These are phyloP conservation scores for Ptychobarbus kaznakovi DNA, from an alignment of 2,797 vertebrate species.

Conservation along the genomic window DNA sequence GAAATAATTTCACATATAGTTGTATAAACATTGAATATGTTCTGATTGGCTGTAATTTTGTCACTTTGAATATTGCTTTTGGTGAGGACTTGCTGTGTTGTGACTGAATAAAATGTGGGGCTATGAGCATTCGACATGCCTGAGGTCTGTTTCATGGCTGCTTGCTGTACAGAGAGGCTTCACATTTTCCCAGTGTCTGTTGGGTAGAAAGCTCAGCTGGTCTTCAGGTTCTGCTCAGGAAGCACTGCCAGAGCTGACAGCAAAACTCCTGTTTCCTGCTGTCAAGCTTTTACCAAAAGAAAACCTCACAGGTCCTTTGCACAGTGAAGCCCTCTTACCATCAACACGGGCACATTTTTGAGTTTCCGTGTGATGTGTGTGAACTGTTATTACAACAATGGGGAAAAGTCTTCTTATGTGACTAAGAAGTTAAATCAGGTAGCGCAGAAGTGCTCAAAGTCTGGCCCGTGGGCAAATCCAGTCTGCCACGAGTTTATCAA, in stretches of 20 bases:
- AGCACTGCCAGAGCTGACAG: constrained; percentile 10
- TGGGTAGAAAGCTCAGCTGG: constrained; percentile 23
- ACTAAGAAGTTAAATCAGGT: background rate
- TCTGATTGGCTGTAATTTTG: background rate
- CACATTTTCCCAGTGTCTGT: constrained; percentile 5
- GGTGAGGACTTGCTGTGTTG: background rate
- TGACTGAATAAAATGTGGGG: background rate
- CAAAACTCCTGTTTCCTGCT: background rate
- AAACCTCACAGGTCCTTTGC: constrained; percentile 19
- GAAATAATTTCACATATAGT: too few relatives aligned
- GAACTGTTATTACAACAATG: background rate
- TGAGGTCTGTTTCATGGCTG: background rate
- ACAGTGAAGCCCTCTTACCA: constrained; percentile 13
- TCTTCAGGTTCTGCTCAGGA: background rate
- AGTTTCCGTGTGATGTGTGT: background rate
- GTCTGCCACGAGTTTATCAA: background rate
- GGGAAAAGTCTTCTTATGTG: background rate
- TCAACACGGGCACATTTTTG: background rate
- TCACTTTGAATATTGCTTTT: background rate
- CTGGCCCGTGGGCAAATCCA: background rate
- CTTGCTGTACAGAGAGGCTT: background rate
- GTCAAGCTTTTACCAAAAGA: constrained; percentile 14
- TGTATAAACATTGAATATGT: background rate
- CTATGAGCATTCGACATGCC: background rate
- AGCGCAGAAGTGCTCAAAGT: background rate